Evolutionary conservation across 2,888 invertebrate species (phyloP), one percentile per base, ranked within the genome.

Genomic region (Lagria hirta): DNA sequence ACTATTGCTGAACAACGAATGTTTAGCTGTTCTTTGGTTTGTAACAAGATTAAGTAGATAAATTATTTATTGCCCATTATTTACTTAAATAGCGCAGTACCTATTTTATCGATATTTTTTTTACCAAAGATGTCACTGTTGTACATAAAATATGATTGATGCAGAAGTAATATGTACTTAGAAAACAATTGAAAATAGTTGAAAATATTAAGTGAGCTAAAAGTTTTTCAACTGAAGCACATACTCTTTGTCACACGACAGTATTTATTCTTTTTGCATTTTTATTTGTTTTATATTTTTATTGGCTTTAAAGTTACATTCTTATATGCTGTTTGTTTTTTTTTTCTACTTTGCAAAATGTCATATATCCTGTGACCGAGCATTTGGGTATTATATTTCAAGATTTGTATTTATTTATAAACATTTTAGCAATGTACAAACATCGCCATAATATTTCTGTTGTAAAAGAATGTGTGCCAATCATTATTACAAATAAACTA

Each of bases 381-480:
- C 44, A 51, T 51, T 55, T 58, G 48, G 55, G 60, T 61, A 56
- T 6, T 28, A 22, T 55, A 61, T 61, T 60, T 50, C 55, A 54
- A 57, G 47, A 55, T 57, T 62, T 60, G 49, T 62, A 62, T 61
- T 58, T 60, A 60, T 61, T 61, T 62, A 56, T 41, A 43, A 50
- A 54, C 56, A 52, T 64, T 57, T 55, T 61, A 63, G 60, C 58
- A 60, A 60, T 67, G 65, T 66, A 65, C 66, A 67, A 64, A 67
- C 61, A 65, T 66, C 62, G 66, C 66, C 66, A 65, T 63, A 64
- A 65, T 61, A 62, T 62, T 65, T 65, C 58, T 65, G 65, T 66
- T 66, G 63, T 66, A 68, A 69, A 67, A 68, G 64, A 69, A 70
- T 70, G 69, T 70, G 70, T 70, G 70, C 70, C 70, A 70, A 70